Conservation (phyloP, 2,888 invertebrate genomes). For the Apomyelois bistriatella region DNA sequence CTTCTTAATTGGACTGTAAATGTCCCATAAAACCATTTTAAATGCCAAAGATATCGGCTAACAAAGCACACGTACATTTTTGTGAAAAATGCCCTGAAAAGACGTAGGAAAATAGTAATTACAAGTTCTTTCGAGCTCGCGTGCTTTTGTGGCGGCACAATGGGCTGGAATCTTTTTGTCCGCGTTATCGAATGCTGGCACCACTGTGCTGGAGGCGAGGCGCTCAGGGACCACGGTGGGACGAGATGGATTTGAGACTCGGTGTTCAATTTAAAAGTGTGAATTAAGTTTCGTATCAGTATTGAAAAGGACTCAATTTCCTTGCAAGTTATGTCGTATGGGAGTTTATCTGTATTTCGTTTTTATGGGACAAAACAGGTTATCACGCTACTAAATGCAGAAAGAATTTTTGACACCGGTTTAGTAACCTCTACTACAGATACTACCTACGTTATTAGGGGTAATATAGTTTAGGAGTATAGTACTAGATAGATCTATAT, state of each 20-base stretch:
- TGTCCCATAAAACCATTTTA: not conserved
- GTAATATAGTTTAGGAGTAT: no score
- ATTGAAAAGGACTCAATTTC: slow-evolving; percentile 31
- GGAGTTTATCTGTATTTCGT: no score
- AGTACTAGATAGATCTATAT: no score
- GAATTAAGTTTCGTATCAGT: slow-evolving; percentile 21
- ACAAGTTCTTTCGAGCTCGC: slow-evolving; percentile 66
- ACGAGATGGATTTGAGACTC: slow-evolving; percentile 5
- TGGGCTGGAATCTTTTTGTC: slow-evolving; percentile 77
- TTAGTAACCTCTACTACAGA: no score
- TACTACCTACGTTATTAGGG: no score
- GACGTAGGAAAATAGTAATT: slow-evolving; percentile 78
- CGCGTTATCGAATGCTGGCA: slow-evolving; percentile 72
- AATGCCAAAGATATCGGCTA: slow-evolving; percentile 46
- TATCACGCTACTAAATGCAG: no score
- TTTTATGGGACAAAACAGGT: no score
- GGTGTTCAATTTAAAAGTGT: slow-evolving; percentile 1
- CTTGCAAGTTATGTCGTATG: no score
- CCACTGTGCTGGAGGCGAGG: slow-evolving; percentile 54
- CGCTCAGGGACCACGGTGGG: slow-evolving; percentile 12
- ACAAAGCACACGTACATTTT: slow-evolving; percentile 55
- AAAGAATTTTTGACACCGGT: no score
- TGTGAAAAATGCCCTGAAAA: slow-evolving; percentile 71
- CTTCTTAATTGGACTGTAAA: slow-evolving; percentile 3
- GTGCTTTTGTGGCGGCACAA: slow-evolving; percentile 69